Conservation (phyloP, 2,888 invertebrate species). For the Drosophila atripex region DNA sequence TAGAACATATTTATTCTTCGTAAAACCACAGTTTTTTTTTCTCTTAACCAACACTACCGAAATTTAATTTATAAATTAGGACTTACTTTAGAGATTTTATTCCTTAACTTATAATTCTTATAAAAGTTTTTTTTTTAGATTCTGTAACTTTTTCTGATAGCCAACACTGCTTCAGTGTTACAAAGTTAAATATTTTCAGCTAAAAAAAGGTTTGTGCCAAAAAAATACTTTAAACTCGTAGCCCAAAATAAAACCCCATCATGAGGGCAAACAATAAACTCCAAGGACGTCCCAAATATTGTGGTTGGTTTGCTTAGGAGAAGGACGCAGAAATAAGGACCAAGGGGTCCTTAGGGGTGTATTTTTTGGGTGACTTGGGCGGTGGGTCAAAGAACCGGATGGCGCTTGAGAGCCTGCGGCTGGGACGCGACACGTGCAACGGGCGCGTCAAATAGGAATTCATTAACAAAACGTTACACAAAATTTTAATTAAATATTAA, state of each 20-base stretch:
- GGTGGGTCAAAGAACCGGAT: slow-evolving; percentile 20
- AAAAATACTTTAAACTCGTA: not conserved
- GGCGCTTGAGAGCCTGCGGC: slow-evolving; percentile 48
- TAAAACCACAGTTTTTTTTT: no score
- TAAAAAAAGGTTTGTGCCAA: no score
- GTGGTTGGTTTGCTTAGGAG: slow-evolving; percentile 22
- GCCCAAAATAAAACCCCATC: slow-evolving; percentile 6
- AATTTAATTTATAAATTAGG: no score
- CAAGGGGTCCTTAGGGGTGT: no score
- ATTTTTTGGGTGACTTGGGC: not conserved
- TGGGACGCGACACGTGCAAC: slow-evolving; percentile 64
- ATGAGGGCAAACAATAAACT: slow-evolving; percentile 7
- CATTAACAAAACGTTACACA: slow-evolving; percentile 78
- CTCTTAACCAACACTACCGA: no score
- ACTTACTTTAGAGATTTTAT: no score
- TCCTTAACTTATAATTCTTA: no score
- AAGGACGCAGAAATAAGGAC: not conserved
- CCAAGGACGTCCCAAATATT: not conserved
- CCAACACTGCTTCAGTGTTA: no score
- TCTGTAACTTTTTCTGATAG: no score
- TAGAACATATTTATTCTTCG: no score
- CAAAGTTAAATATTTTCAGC: no score
- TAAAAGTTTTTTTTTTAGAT: no score
- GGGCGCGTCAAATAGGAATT: slow-evolving; percentile 74
- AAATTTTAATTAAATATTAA: slow-evolving; percentile 78